Conservation (phyloP, 1,140 invertebrate genomes). For the Hestina assimilis region DNA sequence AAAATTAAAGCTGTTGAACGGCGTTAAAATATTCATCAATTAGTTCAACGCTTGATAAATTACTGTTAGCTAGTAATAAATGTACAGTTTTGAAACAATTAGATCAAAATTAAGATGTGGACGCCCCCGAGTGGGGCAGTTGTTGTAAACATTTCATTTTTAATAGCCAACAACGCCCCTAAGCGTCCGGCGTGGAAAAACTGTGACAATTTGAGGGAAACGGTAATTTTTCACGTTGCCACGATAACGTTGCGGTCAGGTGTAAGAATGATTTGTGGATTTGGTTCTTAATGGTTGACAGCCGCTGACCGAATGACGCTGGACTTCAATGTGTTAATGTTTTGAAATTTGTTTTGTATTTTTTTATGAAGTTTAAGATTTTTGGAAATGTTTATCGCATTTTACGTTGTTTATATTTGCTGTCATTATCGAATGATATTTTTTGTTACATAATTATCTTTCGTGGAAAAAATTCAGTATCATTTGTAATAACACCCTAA, state of each 20-base stretch:
- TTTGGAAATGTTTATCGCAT: not conserved
- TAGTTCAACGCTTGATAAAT: slow-evolving; percentile 7
- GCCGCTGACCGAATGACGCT: slow-evolving; percentile 30
- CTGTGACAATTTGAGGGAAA: slow-evolving; percentile 51
- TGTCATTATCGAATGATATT: too few species aligned
- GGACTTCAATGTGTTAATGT: too few species aligned
- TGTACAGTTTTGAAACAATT: slow-evolving; percentile 28
- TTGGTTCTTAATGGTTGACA: slow-evolving; percentile 45
- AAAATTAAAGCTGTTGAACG: not conserved
- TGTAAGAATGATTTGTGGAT: slow-evolving; percentile 72
- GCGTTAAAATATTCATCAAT: slow-evolving; percentile 11
- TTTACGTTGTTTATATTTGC: not conserved
- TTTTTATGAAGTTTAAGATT: too few species aligned
- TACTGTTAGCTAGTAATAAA: slow-evolving; percentile 10
- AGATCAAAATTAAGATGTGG: slow-evolving; percentile 38
- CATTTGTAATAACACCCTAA: too few species aligned
- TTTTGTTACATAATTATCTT: not conserved
- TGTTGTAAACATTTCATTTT: slow-evolving; percentile 66
- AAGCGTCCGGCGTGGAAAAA: slow-evolving; percentile 49
- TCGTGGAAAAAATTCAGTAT: too few species aligned
- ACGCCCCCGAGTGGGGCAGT: slow-evolving; percentile 32
- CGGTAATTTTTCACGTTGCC: slow-evolving; percentile 69
- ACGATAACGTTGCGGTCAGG: slow-evolving; percentile 68
- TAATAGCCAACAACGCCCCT: slow-evolving; percentile 51
- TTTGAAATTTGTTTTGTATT: too few species aligned